Evolutionary conservation across 2,888 invertebrate genomes (phyloP), one percentile per base, ranked within the genome.

Genomic region (Marronus borbonicus): DNA sequence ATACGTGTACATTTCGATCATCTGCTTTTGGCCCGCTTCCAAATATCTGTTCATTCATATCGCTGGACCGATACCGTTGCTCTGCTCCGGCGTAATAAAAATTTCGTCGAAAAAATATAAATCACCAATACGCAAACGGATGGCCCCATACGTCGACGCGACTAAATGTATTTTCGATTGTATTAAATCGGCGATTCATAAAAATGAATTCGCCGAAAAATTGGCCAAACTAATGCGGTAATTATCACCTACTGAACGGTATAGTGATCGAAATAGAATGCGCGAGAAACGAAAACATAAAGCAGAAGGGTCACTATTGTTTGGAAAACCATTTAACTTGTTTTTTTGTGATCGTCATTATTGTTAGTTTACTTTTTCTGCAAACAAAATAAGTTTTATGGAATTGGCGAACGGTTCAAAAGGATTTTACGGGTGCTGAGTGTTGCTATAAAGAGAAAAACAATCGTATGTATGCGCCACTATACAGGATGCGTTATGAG

Each of bases 41-140:
- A 68, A 68, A 68, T 68, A 68, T 68, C 68, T 50, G 68, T 68
- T 68, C 68, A 68, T 68, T 68, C 68, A 68, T 68, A 68, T 28
- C 50, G 68, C 17, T 17, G 24, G n/a, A 17, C 55, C 44, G 44
- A 44, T 58, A 58, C 8, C 17, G 55, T 17, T 50, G 50, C 50
- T 50, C 14, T 12, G 10, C 49, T 17, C 7, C 5, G 24, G 28
- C 20, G 50, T 50, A 68, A 68, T 68, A 50, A 68, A 68, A 68
- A 50, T 68, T 68, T 50, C 50, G 68, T 44, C 24, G 28, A 68
- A 68, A 50, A 50, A 50, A 50, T 62, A 50, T 68, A 68, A 50
- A 44, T 44, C 12, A 44, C 12, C 8, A 20, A 31, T 31, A 31
- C 62, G 28, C 62, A 62, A 8, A 52, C 52, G 24, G 20, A 60